Conservation (phyloP, 1,140 invertebrate genomes). For the Heliconius hewitsoni region DNA sequence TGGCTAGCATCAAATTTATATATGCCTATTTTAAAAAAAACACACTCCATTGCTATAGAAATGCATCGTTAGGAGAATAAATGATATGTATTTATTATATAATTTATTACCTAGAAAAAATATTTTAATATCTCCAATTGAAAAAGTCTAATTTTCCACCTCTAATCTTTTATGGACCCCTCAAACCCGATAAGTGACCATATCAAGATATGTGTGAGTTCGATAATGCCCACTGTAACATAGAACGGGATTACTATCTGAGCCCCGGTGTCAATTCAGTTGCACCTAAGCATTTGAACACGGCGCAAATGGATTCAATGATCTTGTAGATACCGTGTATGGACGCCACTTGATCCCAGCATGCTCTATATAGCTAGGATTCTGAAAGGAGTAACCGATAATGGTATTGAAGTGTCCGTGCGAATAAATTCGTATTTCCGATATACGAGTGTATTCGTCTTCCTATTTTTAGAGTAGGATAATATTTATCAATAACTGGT, state of each 20-base stretch:
- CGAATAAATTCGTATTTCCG: conserved; percentile 27
- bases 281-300: conserved; percentile 46
- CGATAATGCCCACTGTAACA: conserved; percentile 41
- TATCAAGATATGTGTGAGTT: conserved; percentile 26
- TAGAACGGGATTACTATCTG: conserved; percentile 44
- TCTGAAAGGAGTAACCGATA: conserved; percentile 31
- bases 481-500: not conserved
- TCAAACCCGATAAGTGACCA: not conserved
- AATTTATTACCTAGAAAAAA: too few relatives aligned
- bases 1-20: too few relatives aligned
- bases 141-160: not conserved
- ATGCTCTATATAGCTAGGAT: conserved; percentile 33
- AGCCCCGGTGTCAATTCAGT: conserved; percentile 45
- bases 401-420: conserved; percentile 32
- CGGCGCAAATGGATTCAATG: conserved; percentile 52
- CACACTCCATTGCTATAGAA: too few relatives aligned
- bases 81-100: too few relatives aligned
- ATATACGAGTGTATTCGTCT: conserved; percentile 6
- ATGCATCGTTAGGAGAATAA: too few relatives aligned
- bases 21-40: too few relatives aligned
- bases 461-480: conserved; percentile 4
- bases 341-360: conserved; percentile 42
- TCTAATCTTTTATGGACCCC: not conserved
- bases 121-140: too few relatives aligned
- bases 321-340: conserved; percentile 47